phyloP scores from a whole-genome alignment of 1,140 invertebrate species.

The Drosophila arawakana region DNA sequence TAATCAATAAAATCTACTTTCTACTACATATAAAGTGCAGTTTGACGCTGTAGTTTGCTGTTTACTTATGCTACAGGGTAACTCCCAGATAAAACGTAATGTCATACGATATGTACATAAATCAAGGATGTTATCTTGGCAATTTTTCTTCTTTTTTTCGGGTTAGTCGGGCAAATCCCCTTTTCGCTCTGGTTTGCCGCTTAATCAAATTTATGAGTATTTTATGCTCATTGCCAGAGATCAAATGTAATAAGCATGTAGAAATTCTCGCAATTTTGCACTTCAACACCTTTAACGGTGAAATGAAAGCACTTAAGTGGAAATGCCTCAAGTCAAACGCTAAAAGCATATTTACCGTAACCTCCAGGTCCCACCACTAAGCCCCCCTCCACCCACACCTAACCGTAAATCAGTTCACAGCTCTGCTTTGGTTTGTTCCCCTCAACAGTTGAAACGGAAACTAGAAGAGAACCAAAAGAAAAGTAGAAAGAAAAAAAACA shows the following conservation, averaged over 20 bases:
- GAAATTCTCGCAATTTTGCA: slow-evolving; percentile 65
- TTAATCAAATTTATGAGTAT: slow-evolving; percentile 80
- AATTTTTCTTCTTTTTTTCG: background rate
- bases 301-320: slow-evolving; percentile 74
- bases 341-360: slow-evolving; percentile 65
- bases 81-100: slow-evolving; percentile 22
- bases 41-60: background rate
- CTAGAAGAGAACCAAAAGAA: slow-evolving; percentile 25
- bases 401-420: slow-evolving; percentile 1
- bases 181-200: slow-evolving; percentile 12
- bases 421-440: background rate
- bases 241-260: slow-evolving; percentile 79
- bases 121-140: slow-evolving; percentile 25
- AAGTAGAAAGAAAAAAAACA: no score
- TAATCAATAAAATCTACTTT: slow-evolving; percentile 17
- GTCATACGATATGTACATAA: slow-evolving; percentile 23
- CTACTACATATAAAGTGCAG: slow-evolving; percentile 1
- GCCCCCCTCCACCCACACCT: background rate
- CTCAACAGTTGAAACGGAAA: slow-evolving; percentile 42
- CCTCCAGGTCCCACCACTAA: slow-evolving; percentile 15
- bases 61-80: slow-evolving; percentile 19
- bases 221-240: slow-evolving; percentile 69
- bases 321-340: slow-evolving; percentile 78
- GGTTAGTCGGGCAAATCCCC: background rate
- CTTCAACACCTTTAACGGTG: slow-evolving; percentile 67